Percentiles rank a stretch among this genome's conserved stretches.
Conservation (phyloP, 2,888 invertebrate species). For the Lacanobia wlatinum region DNA sequence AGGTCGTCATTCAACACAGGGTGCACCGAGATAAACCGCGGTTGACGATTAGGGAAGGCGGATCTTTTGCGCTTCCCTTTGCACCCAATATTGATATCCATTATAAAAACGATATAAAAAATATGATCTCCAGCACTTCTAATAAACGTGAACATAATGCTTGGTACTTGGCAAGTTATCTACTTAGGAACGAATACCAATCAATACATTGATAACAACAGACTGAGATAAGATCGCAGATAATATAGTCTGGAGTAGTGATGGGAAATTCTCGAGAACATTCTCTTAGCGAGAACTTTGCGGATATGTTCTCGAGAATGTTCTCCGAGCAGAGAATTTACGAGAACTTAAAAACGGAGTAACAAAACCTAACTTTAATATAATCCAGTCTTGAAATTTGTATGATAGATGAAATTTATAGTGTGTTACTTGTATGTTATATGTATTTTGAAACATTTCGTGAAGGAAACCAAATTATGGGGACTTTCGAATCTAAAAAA, state of each 20-base stretch:
- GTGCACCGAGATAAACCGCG: slow-evolving; percentile 27
- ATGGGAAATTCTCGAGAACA: too few relatives aligned
- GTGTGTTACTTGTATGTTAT: too few relatives aligned
- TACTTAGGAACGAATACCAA: slow-evolving; percentile 50
- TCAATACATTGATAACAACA: slow-evolving; percentile 55
- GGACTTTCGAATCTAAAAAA: too few relatives aligned
- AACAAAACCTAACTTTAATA: too few relatives aligned
- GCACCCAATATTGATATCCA: slow-evolving; percentile 25
- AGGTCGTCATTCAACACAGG: slow-evolving; percentile 24
- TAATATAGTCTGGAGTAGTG: slow-evolving; percentile 46
- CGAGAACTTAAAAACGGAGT: too few relatives aligned
- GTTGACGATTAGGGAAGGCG: slow-evolving; percentile 25
- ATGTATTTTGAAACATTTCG: too few relatives aligned
- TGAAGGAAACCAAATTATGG: too few relatives aligned
- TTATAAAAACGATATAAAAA: slow-evolving; percentile 41
- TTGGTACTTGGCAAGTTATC: slow-evolving; percentile 42
- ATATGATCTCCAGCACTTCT: slow-evolving; percentile 56
- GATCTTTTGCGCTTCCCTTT: slow-evolving; percentile 13
- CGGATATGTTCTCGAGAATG: too few relatives aligned
- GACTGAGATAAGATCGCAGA: slow-evolving; percentile 52
- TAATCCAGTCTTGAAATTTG: too few relatives aligned
- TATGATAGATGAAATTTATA: too few relatives aligned
- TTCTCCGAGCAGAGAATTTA: too few relatives aligned
- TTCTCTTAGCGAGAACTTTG: too few relatives aligned
- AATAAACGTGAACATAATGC: slow-evolving; percentile 47